Percentiles rank a stretch among this genome's conserved stretches.
These are phyloP conservation scores for Linnaemya vulpina DNA, from an alignment of 2,888 invertebrate species.

Conservation along the genomic window DNA sequence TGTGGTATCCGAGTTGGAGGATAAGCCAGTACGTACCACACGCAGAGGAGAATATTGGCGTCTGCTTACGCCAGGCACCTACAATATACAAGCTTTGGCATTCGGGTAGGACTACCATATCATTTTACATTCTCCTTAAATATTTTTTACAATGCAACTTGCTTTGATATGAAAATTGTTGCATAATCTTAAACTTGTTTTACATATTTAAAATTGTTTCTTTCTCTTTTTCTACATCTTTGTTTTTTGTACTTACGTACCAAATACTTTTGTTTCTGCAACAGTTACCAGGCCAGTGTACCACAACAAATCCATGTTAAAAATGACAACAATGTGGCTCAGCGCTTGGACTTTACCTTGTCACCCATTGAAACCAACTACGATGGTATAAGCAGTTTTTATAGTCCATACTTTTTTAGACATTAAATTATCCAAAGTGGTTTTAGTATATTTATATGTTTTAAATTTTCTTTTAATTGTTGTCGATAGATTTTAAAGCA, in stretches of 20 bases:
- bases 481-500: constrained; percentile 61
- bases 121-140: constrained; percentile 18
- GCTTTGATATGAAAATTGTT: constrained; percentile 34
- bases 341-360: constrained; percentile 81
- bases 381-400: constrained; percentile 82
- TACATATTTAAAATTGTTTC: constrained; percentile 25
- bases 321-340: constrained; percentile 79
- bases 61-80: constrained; percentile 93
- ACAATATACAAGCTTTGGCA: constrained; percentile 89
- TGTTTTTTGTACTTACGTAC: constrained; percentile 33
- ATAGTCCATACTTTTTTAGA: constrained; percentile 81
- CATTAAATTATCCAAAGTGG: constrained; percentile 75
- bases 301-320: constrained; percentile 81
- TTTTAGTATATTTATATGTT: constrained; percentile 67
- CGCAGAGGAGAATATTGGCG: constrained; percentile 97
- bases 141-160: constrained; percentile 9
- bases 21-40: constrained; percentile 91
- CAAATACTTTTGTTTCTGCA: constrained; percentile 72
- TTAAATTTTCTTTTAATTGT: constrained; percentile 66
- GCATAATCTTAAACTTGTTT: constrained; percentile 60
- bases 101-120: constrained; percentile 85
- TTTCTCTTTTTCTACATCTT: constrained; percentile 48
- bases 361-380: constrained; percentile 80
- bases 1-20: constrained; percentile 88
- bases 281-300: constrained; percentile 84